Conservation (phyloP, 2,888 invertebrate genomes). For the Halocaridina rubra region DNA sequence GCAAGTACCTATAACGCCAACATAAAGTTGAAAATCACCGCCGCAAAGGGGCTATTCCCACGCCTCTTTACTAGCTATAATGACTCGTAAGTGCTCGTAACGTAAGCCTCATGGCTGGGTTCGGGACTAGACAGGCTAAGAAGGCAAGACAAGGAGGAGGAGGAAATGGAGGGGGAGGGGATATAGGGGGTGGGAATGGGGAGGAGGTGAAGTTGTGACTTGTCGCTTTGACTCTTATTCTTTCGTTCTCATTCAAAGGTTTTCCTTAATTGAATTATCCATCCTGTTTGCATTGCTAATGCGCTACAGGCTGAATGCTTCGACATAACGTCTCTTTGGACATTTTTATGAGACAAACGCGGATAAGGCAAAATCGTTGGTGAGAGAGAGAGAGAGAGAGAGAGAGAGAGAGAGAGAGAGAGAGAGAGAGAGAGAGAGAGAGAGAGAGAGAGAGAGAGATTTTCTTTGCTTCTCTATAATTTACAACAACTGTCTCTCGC, state of each 20-base stretch:
- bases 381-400: not conserved
- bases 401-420: not conserved
- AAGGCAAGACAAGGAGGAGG: not conserved
- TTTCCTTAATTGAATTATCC: not conserved
- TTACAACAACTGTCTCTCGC: no score
- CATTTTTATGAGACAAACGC: not conserved
- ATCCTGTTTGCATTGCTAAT: not conserved
- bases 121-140: not conserved
- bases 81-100: conserved; percentile 57
- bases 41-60: conserved; percentile 54
- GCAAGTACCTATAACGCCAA: conserved; percentile 56
- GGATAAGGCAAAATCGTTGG: not conserved
- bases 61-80: conserved; percentile 58
- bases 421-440: not conserved
- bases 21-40: conserved; percentile 58
- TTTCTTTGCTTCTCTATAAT: no score
- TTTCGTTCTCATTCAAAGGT: not conserved
- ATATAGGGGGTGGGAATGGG: not conserved
- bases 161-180: not conserved
- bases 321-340: not conserved
- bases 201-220: not conserved
- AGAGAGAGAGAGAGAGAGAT: not conserved
- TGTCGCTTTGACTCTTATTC: not conserved
- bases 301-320: not conserved
- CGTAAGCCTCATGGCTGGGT: conserved; percentile 39